phyloP scores from a whole-genome alignment of 2,797 vertebrate genomes.

The Typhlichthys subterraneus region DNA sequence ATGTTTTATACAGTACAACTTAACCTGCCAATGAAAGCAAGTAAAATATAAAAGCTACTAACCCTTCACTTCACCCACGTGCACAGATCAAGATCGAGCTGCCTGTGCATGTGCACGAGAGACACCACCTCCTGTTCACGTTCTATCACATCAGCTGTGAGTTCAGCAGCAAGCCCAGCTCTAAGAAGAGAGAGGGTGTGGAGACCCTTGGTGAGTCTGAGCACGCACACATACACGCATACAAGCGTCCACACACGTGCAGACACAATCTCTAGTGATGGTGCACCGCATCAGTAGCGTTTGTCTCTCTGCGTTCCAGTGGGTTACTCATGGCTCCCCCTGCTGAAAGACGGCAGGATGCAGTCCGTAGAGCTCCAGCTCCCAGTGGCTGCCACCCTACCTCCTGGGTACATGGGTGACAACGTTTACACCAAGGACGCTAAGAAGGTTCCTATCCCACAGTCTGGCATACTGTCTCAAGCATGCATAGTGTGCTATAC shows the following conservation, averaged over 20 bases:
- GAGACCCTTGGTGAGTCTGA: constrained; percentile 86
- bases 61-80: constrained; percentile 18
- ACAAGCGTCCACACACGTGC: not conserved
- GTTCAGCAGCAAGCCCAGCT: constrained; percentile 89
- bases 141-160: constrained; percentile 98
- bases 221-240: not conserved
- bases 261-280: not conserved
- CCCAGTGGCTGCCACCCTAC: constrained; percentile 86
- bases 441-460: constrained; percentile 78
- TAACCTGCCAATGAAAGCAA: not conserved
- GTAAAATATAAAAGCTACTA: not conserved
- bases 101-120: constrained; percentile 93
- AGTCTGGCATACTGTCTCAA: not conserved
- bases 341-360: constrained; percentile 90
- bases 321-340: constrained; percentile 88
- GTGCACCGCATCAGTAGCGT: not conserved
- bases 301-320: constrained; percentile 69
- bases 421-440: constrained; percentile 75
- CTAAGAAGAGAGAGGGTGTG: constrained; percentile 91
- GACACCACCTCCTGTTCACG: constrained; percentile 95
- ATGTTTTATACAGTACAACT: too few species aligned
- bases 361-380: constrained; percentile 87
- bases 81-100: constrained; percentile 94
- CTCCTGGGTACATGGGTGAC: constrained; percentile 85
- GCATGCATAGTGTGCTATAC: not conserved